Conservation (phyloP, 2,888 invertebrate genomes). For the Heteromyza rotundicornis region DNA sequence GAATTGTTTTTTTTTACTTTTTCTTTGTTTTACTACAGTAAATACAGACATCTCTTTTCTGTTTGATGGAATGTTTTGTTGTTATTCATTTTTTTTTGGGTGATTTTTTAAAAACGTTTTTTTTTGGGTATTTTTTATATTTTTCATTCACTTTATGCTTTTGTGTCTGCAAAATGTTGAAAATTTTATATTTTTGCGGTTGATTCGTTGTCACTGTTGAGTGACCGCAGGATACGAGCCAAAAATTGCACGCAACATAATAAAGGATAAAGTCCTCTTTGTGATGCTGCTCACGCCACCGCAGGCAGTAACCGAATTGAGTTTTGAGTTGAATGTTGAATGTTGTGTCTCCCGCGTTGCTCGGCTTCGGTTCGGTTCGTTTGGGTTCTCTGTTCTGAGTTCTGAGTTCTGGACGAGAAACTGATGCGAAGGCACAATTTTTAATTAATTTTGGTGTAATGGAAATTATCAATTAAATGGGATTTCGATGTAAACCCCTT, state of each 20-base stretch:
- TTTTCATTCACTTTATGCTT: too few relatives aligned
- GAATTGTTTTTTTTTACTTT: too few relatives aligned
- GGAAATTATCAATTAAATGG: background rate
- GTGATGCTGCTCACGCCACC: too few relatives aligned
- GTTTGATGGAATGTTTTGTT: too few relatives aligned
- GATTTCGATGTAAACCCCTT: background rate
- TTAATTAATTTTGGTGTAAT: background rate
- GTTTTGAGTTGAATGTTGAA: background rate
- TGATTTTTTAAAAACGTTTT: too few relatives aligned
- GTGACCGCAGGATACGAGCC: slow-evolving; percentile 26
- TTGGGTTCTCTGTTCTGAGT: background rate
- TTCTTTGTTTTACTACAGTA: too few relatives aligned
- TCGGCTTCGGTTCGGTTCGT: background rate
- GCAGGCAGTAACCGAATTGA: background rate
- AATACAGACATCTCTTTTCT: too few relatives aligned
- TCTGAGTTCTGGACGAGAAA: background rate
- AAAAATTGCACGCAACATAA: slow-evolving; percentile 26
- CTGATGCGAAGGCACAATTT: background rate
- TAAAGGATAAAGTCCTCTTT: background rate
- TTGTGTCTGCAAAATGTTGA: slow-evolving; percentile 20
- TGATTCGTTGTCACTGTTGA: slow-evolving; percentile 36
- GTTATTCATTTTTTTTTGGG: too few relatives aligned
- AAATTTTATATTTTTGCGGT: slow-evolving; percentile 36
- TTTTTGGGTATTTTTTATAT: too few relatives aligned
- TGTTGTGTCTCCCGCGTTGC: too few relatives aligned